Conservation (phyloP, 1,140 invertebrate species). For the Drosophila dunni region DNA sequence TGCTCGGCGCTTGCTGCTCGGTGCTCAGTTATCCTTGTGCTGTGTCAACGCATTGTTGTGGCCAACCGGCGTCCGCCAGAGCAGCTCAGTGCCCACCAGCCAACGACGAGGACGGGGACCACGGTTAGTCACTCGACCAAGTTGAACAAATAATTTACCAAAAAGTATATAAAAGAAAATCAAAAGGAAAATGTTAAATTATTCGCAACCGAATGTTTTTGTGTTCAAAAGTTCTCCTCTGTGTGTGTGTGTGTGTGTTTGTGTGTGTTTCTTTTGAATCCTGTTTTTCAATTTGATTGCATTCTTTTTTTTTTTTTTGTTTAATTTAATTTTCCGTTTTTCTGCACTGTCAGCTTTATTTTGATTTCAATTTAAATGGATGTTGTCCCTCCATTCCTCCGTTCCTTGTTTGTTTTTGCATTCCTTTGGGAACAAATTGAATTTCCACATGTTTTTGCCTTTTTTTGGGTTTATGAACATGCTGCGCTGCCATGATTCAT, state of each 20-base stretch:
- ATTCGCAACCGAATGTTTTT: constrained; percentile 1
- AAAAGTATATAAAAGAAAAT: constrained; percentile 11
- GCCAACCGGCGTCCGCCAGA: constrained; percentile 44
- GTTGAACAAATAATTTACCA: constrained; percentile 27
- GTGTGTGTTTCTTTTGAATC: constrained; percentile 1
- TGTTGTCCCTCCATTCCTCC: constrained; percentile 3
- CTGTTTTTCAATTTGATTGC: constrained; percentile 22
- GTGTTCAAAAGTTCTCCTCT: constrained; percentile 5
- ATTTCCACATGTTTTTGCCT: constrained; percentile 56
- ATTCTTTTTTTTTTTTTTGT: constrained; percentile 39
- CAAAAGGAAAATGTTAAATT: constrained; percentile 8
- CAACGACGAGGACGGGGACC: not conserved
- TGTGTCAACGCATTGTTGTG: constrained; percentile 78
- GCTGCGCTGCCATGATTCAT: constrained; percentile 37
- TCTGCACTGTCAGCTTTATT: constrained; percentile 38
- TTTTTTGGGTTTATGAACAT: constrained; percentile 10
- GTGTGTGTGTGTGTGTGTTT: not conserved
- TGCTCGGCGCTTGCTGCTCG: constrained; percentile 7
- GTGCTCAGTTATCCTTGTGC: constrained; percentile 76
- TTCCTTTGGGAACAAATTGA: constrained; percentile 63
- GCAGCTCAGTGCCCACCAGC: constrained; percentile 26
- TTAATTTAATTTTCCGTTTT: constrained; percentile 44
- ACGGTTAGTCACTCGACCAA: constrained; percentile 63
- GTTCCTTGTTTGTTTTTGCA: constrained; percentile 13
- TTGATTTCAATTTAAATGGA: constrained; percentile 67